Percentiles rank a stretch among this genome's conserved stretches.
phyloP scores from a whole-genome alignment of 2,113 vertebrate species.

The Anseranas semipalmata region DNA sequence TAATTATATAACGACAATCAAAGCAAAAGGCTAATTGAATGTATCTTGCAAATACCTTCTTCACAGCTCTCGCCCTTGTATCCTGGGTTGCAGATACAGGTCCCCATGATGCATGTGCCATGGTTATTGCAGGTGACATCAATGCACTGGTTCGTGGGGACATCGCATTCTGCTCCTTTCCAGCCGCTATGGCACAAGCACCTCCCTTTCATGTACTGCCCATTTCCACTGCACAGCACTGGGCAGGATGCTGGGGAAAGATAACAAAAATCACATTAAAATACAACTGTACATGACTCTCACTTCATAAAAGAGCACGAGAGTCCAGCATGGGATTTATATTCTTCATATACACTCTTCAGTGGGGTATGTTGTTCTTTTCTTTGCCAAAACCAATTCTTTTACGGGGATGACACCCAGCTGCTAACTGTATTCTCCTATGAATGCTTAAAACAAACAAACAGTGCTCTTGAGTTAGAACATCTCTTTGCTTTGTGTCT shows the following conservation, averaged over 20 bases:
- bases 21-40: background rate
- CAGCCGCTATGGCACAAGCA: constrained; percentile 98
- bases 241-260: constrained; percentile 88
- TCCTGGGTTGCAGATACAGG: constrained; percentile 96
- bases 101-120: constrained; percentile 95
- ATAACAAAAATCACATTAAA: background rate
- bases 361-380: background rate
- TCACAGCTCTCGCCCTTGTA: constrained; percentile 98
- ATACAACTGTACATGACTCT: background rate
- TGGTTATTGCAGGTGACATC: constrained; percentile 92
- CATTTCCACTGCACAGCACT: constrained; percentile 95
- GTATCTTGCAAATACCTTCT: constrained; percentile 84
- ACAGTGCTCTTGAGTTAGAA: background rate
- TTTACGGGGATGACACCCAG: background rate
- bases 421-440: background rate
- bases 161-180: constrained; percentile 95
- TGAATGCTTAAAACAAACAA: background rate
- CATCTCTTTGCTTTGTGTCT: background rate
- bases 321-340: background rate
- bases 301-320: background rate
- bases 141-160: constrained; percentile 95
- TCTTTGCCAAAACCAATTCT: background rate
- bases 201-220: constrained; percentile 96
- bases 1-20: background rate
- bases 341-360: background rate